Base-by-base conservation (phyloP, 2,797 vertebrate genomes). In the Xiphophorus birchmanni region DNA sequence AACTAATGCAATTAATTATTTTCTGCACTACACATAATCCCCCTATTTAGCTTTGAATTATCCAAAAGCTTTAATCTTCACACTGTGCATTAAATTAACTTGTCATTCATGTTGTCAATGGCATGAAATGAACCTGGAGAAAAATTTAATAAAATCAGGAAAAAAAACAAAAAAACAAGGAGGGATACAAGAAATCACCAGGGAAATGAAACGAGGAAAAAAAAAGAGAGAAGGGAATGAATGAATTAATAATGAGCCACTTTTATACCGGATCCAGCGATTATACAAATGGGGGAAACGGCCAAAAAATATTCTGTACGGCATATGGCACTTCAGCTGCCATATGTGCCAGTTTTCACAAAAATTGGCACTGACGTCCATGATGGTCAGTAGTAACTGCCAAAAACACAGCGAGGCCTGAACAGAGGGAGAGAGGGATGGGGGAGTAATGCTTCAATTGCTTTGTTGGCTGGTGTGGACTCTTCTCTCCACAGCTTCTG, bases 251-350 rank as follows among this genome's bases (percentile, higher is more conserved):
- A 96, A 96, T 94, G 94, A 96, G 93, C 89, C 95, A 95, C 95
- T 96, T 96, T 95, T 95, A 95, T 94, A 94, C 90, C 81, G 89
- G 91, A 95, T 96, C 95, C 95, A 96, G 93, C 86, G 96, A 97
- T 96, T 93, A 95, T 96, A 97, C 96, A 96, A 96, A 97, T 96
- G 97, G 96, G 97, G 96, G 96, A 97, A 97, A 96, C 96, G 96
- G 97, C 97, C 97, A 97, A 96, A 96, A 95, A 96, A 97, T 96
- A 96, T 97, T 98, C 97, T 97, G 96, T 95, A 97, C 89, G 97
- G 97, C 98, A 99, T 99, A 99, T 99, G 98, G 98, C 97, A 96
- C 97, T 98, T 98, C 97, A 97, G 97, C 96, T 97, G 98, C 97
- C 98, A 99, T 99, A 99, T 99, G 98, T 96, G 97, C 97, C 97